Conservation (phyloP, 2,888 invertebrate genomes). For the Orchesellides sinensis region DNA sequence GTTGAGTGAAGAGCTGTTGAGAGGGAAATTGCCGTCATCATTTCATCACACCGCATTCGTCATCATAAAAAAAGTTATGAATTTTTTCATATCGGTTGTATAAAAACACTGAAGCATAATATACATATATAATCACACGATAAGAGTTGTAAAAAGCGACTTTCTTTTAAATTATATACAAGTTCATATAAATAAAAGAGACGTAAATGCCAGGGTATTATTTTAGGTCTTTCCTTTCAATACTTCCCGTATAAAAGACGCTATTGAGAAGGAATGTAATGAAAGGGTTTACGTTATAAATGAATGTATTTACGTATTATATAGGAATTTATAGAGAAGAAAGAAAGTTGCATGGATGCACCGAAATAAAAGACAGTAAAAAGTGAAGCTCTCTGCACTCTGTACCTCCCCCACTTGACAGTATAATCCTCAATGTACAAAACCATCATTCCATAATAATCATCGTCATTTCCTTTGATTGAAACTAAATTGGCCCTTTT, state of each 20-base stretch:
- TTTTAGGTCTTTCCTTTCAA: background rate
- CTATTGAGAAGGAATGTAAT: background rate
- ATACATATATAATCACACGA: background rate
- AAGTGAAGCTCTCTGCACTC: constrained; percentile 25
- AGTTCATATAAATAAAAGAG: background rate
- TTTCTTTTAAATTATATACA: too few species aligned
- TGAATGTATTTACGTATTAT: too few species aligned
- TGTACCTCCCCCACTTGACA: constrained; percentile 36
- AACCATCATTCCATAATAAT: constrained; percentile 51
- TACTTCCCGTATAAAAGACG: background rate
- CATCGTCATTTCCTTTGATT: constrained; percentile 64
- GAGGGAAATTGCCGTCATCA: constrained; percentile 49
- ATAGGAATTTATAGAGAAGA: too few species aligned
- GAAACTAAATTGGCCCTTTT: constrained; percentile 71
- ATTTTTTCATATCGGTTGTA: constrained; percentile 17
- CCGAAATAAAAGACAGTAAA: background rate
- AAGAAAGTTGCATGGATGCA: constrained; percentile 1
- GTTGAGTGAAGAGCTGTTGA: constrained; percentile 31
- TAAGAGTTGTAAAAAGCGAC: too few species aligned
- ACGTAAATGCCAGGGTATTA: background rate
- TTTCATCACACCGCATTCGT: constrained; percentile 36
- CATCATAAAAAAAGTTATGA: constrained; percentile 32
- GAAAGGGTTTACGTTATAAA: too few species aligned
- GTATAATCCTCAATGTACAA: constrained; percentile 42
- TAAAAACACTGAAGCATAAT: background rate